A percentile compares a stretch with the other conserved stretches of the same genome.
Conservation (phyloP, 2,113 vertebrate genomes). For the Sander lucioperca region DNA sequence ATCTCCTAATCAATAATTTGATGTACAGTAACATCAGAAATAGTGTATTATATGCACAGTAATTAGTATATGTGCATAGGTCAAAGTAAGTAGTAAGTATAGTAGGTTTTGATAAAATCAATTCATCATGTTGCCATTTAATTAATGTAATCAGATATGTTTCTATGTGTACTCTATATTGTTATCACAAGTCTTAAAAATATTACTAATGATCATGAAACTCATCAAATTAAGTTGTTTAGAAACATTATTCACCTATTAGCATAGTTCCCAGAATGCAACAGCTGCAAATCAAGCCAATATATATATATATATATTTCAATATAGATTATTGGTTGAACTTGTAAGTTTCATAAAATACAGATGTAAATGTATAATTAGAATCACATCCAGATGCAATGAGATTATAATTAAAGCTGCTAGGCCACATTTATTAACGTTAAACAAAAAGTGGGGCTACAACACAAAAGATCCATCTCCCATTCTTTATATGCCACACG, state of each 20-base stretch:
- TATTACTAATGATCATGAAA: neutral
- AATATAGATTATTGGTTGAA: neutral
- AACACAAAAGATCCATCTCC: no score
- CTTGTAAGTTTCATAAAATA: neutral
- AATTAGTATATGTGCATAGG: conserved; percentile 39
- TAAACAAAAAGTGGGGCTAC: no score
- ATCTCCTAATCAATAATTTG: neutral
- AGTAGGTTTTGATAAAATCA: conserved; percentile 7
- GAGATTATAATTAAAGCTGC: neutral
- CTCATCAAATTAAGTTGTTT: neutral
- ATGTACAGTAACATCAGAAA: conserved; percentile 20
- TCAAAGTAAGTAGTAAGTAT: neutral
- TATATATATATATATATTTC: neutral
- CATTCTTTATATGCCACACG: neutral
- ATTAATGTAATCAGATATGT: neutral
- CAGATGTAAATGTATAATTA: neutral
- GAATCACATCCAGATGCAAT: neutral
- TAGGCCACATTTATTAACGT: neutral
- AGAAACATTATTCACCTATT: neutral
- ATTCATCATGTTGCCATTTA: neutral
- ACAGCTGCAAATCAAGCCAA: neutral
- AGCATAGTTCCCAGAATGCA: neutral
- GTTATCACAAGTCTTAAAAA: neutral
- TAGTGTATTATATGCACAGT: conserved; percentile 21
- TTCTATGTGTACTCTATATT: neutral